Evolutionary conservation across 1,140 invertebrate species (phyloP).

Genomic region (Heliothis subflexa): DNA sequence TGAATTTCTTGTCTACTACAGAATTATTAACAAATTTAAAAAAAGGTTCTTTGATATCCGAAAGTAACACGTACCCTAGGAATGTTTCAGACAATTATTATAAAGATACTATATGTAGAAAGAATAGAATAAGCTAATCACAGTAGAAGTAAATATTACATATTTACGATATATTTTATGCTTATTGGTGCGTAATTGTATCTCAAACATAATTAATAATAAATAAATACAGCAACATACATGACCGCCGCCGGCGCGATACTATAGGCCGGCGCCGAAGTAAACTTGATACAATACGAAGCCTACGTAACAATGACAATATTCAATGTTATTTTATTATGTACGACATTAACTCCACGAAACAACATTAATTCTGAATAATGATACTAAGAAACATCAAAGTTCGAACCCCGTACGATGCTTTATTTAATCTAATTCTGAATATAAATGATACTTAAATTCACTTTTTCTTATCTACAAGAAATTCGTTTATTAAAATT

Average conservation of each 20-base stretch:
- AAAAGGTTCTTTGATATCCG: constrained; percentile 56
- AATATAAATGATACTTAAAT: constrained; percentile 76
- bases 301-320: constrained; percentile 72
- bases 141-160: constrained; percentile 80
- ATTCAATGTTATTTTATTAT: constrained; percentile 66
- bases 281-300: constrained; percentile 65
- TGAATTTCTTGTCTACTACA: constrained; percentile 56
- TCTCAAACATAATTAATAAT: constrained; percentile 44
- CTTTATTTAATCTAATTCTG: constrained; percentile 71
- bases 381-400: constrained; percentile 78
- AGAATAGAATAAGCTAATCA: constrained; percentile 79
- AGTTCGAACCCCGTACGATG: constrained; percentile 69
- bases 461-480: constrained; percentile 76
- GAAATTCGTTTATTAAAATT: constrained; percentile 75
- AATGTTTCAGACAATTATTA: constrained; percentile 79
- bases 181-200: constrained; percentile 56
- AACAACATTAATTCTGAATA: constrained; percentile 75
- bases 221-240: constrained; percentile 56
- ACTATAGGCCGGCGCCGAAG: constrained; percentile 43
- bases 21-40: constrained; percentile 51
- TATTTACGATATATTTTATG: constrained; percentile 74
- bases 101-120: constrained; percentile 65
- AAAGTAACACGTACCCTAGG: constrained; percentile 71
- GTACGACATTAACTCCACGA: constrained; percentile 67
- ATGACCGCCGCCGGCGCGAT: constrained; percentile 11